Percentiles rank a stretch among this genome's conserved stretches.
Evolutionary conservation across 1,140 invertebrate species (phyloP).

Genomic region (Zaprionus ornatus): DNA sequence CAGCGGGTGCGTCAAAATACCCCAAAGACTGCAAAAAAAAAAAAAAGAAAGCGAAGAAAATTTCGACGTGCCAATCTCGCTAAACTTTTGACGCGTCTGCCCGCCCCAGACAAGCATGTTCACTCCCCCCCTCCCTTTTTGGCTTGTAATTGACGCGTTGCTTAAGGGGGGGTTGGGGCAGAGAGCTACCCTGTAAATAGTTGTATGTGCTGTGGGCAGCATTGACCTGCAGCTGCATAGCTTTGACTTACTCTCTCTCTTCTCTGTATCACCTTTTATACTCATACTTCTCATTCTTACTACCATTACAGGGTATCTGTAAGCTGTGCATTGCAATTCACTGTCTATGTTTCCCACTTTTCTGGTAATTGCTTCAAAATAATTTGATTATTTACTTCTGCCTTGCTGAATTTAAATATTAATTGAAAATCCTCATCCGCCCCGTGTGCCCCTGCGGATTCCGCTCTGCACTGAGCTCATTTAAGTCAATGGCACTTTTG

Average conservation of each 20-base stretch:
- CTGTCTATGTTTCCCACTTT: background rate
- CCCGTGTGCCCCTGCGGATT: background rate
- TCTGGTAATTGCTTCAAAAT: conserved; percentile 65
- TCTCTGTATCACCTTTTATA: background rate
- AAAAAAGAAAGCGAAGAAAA: conserved; percentile 4
- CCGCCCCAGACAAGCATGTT: background rate
- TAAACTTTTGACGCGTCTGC: conserved; percentile 27
- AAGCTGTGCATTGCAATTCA: background rate
- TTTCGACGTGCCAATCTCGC: conserved; percentile 37
- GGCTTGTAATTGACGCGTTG: conserved; percentile 57
- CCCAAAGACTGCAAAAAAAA: conserved; percentile 1
- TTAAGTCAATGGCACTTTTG: conserved; percentile 13
- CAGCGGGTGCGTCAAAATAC: conserved; percentile 41
- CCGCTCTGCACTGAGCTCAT: background rate
- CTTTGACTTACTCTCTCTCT: background rate
- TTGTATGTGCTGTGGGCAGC: background rate
- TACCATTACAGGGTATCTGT: background rate
- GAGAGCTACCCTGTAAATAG: conserved; percentile 1
- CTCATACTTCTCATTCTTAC: background rate
- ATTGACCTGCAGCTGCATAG: background rate
- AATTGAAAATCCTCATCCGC: conserved; percentile 57
- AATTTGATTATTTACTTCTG: conserved; percentile 78
- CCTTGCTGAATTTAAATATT: conserved; percentile 73
- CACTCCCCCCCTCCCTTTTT: conserved; percentile 20
- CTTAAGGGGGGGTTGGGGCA: conserved; percentile 22